phyloP scores from a whole-genome alignment of 2,113 vertebrate species.

The Sciurus niger region DNA sequence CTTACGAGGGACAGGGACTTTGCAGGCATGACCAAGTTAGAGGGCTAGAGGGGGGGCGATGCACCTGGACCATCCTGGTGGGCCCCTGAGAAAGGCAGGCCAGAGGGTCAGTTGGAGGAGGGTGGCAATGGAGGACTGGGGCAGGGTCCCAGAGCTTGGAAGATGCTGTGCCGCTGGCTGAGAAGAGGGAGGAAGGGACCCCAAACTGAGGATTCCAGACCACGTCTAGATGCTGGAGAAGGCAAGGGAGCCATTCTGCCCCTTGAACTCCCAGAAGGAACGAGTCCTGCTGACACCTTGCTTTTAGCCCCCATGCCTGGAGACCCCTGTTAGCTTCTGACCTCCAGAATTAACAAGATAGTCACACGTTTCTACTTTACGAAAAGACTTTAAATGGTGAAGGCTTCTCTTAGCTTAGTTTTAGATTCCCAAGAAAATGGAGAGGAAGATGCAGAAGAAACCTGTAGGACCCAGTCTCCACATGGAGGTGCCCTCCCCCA shows the following conservation, averaged over 20 bases:
- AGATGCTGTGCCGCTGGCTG: background rate
- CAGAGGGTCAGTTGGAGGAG: background rate
- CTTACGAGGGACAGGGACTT: background rate
- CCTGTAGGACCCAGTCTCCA: too few species aligned
- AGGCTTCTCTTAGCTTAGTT: background rate
- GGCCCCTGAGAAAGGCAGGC: background rate
- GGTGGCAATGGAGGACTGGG: accelerated
- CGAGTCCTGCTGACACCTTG: background rate
- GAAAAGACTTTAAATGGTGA: background rate
- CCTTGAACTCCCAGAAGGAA: background rate
- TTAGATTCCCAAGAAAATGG: background rate
- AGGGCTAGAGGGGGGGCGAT: background rate
- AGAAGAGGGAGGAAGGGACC: background rate
- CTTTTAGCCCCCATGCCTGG: background rate
- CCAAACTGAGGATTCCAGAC: background rate
- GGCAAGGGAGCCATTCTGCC: background rate
- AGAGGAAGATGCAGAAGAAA: background rate
- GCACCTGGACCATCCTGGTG: background rate
- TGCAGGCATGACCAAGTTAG: background rate
- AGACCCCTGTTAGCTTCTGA: background rate
- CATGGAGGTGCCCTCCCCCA: background rate
- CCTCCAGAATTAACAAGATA: background rate
- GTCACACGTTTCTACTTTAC: background rate
- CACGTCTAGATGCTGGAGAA: background rate
- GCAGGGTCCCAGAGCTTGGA: background rate